Conservation (phyloP, 2,797 vertebrate genomes). For the Momotus momota region DNA sequence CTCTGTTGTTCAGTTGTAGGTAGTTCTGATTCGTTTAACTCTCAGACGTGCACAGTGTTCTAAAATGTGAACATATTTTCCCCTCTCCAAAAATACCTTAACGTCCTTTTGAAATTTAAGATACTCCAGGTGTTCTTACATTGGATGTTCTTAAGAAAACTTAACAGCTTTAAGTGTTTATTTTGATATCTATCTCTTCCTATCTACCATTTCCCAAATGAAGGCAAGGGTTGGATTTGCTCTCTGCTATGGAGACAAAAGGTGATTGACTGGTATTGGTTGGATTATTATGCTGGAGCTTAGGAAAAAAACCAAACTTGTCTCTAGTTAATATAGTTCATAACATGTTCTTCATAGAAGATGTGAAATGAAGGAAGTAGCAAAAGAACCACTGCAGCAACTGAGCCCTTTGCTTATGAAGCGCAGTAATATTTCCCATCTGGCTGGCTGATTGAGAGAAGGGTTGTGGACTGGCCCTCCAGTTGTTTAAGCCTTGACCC, state of each 20-base stretch:
- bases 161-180: background rate
- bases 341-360: background rate
- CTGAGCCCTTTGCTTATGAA: background rate
- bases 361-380: background rate
- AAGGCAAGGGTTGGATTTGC: background rate
- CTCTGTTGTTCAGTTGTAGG: background rate
- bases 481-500: background rate
- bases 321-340: background rate
- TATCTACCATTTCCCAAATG: background rate
- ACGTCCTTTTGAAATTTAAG: background rate
- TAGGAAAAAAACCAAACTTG: background rate
- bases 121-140: background rate
- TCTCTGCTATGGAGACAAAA: background rate
- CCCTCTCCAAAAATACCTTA: background rate
- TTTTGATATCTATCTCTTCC: background rate
- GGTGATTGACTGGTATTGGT: background rate
- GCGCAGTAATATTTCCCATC: background rate
- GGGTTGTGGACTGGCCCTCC: background rate
- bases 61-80: background rate
- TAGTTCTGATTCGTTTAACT: slow-evolving; percentile 24
- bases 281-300: background rate
- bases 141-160: background rate
- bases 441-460: background rate
- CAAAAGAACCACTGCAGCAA: background rate
- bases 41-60: background rate